phyloP scores from a whole-genome alignment of 2,113 vertebrate genomes.

The Donacobius atricapilla region DNA sequence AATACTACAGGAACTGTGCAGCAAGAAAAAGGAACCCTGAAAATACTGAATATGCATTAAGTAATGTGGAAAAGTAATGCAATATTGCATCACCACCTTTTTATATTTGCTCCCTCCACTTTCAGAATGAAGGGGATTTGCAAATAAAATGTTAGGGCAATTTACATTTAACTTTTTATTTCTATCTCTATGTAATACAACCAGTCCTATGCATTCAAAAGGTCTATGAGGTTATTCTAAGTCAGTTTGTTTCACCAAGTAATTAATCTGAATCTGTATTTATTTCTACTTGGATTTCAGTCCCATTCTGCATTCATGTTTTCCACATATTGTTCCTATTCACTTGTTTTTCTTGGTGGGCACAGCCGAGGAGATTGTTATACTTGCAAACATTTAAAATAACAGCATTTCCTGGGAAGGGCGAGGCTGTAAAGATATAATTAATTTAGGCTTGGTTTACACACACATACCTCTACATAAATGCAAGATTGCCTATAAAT shows the following conservation, averaged over 20 bases:
- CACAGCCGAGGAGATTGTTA: neutral
- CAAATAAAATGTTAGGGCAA: neutral
- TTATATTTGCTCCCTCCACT: neutral
- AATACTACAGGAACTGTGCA: neutral
- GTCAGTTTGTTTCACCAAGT: neutral
- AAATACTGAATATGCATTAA: neutral
- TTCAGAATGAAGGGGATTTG: neutral
- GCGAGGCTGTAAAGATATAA: neutral
- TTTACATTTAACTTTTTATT: neutral
- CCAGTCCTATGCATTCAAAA: neutral
- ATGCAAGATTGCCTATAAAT: neutral
- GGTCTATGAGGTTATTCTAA: neutral
- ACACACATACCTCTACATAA: neutral
- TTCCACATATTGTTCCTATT: neutral
- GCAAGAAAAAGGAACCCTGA: neutral
- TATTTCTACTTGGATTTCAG: constrained; percentile 9
- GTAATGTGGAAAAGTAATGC: neutral
- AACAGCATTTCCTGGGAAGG: neutral
- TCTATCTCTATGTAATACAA: neutral
- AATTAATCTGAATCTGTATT: neutral
- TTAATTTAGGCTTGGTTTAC: neutral
- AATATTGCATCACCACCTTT: neutral
- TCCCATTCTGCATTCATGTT: neutral
- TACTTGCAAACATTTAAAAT: neutral
- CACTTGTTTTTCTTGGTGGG: neutral